These are phyloP conservation scores for Belgica antarctica DNA, from an alignment of 2,888 invertebrate species.

Conservation along the genomic window DNA sequence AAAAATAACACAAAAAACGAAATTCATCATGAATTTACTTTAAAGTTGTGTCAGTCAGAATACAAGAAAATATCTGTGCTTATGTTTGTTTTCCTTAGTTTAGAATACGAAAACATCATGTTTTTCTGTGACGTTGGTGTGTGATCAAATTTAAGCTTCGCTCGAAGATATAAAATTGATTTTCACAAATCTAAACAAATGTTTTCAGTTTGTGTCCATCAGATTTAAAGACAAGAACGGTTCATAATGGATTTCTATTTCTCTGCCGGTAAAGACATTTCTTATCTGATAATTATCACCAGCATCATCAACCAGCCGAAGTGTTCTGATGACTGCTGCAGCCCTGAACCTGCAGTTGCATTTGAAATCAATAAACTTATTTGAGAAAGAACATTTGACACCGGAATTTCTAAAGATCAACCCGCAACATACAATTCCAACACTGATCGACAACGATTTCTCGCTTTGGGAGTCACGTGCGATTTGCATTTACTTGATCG, in stretches of 20 bases:
- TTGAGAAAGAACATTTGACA: constrained; percentile 60
- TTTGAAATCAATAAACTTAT: constrained; percentile 53
- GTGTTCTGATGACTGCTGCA: constrained; percentile 60
- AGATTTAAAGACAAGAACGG: too few species aligned
- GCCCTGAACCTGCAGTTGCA: constrained; percentile 61
- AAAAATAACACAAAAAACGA: not conserved
- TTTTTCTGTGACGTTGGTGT: not conserved
- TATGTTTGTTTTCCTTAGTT: too few species aligned
- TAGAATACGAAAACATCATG: too few species aligned
- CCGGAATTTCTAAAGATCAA: constrained; percentile 71
- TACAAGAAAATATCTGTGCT: too few species aligned
- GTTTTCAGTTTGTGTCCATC: too few species aligned
- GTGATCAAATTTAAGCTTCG: too few species aligned
- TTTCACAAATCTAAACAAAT: too few species aligned
- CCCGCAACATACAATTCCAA: constrained; percentile 82
- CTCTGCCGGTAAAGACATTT: not conserved
- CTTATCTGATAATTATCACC: too few species aligned
- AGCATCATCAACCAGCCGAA: constrained; percentile 62
- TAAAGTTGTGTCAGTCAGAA: too few species aligned
- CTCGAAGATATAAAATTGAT: too few species aligned
- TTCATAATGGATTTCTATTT: too few species aligned
- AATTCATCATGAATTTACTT: too few species aligned
- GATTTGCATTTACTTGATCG: constrained; percentile 74
- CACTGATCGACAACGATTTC: constrained; percentile 78
- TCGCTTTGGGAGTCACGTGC: constrained; percentile 81